phyloP scores from a whole-genome alignment of 2,888 invertebrate genomes.

The Rhodophaea formosa region DNA sequence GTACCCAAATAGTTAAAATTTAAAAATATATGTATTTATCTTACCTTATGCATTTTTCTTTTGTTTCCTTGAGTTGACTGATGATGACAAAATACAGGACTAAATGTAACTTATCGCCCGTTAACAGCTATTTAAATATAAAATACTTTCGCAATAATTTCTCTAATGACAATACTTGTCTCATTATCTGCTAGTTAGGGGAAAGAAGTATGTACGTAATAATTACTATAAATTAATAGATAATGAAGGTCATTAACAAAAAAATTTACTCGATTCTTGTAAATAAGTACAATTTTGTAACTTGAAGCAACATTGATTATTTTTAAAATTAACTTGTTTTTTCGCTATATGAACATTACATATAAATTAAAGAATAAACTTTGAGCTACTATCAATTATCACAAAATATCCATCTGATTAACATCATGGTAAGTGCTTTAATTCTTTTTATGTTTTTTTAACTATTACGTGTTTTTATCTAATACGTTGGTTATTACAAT shows the following conservation, averaged over 20 bases:
- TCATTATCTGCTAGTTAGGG: conserved; percentile 16
- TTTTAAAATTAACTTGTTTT: conserved; percentile 1
- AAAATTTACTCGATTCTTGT: background rate
- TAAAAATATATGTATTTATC: background rate
- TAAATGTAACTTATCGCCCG: background rate
- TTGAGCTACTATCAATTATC: conserved; percentile 19
- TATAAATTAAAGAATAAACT: conserved; percentile 20
- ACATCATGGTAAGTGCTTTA: conserved; percentile 32
- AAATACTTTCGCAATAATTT: conserved; percentile 12
- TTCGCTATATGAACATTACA: background rate
- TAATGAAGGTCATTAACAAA: background rate
- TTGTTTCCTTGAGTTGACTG: background rate
- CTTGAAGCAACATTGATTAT: background rate
- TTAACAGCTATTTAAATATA: conserved; percentile 16
- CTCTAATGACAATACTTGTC: background rate
- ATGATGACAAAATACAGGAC: background rate
- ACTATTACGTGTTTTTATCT: conserved; percentile 2
- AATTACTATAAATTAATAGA: background rate
- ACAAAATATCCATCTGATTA: conserved; percentile 20
- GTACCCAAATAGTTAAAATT: too few species aligned
- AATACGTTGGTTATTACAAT: too few species aligned
- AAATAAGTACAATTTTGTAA: background rate
- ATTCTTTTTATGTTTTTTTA: conserved; percentile 5
- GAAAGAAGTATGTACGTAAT: conserved; percentile 8
- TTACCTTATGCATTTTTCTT: conserved; percentile 14